These are phyloP conservation scores for Lepidurus apus DNA, from an alignment of 1,140 invertebrate species.

Conservation along the genomic window DNA sequence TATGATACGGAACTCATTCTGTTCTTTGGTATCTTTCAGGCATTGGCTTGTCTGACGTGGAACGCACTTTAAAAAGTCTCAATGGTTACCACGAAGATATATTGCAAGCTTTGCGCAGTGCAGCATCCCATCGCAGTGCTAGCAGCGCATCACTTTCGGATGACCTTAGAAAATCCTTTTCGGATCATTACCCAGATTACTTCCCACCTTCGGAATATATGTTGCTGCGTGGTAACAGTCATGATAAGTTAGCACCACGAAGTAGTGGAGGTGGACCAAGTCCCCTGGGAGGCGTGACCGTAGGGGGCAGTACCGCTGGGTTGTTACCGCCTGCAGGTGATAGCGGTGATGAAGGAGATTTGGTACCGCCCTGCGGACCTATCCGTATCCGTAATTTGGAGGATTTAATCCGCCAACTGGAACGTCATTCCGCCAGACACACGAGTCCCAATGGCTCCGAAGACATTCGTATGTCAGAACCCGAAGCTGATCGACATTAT, in stretches of 20 bases:
- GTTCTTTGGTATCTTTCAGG: conserved; percentile 47
- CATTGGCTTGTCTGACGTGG: conserved; percentile 59
- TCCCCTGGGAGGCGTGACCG: conserved; percentile 41
- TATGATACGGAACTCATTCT: not conserved
- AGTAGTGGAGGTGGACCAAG: conserved; percentile 42
- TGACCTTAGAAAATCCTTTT: conserved; percentile 56
- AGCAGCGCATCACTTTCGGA: conserved; percentile 57
- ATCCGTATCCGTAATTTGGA: conserved; percentile 79
- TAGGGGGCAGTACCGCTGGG: conserved; percentile 5
- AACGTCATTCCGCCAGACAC: conserved; percentile 77
- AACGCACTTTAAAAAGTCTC: conserved; percentile 72
- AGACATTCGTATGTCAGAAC: conserved; percentile 85
- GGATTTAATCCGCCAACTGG: conserved; percentile 81
- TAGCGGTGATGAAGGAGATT: conserved; percentile 40
- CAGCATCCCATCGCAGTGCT: conserved; percentile 50
- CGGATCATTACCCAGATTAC: conserved; percentile 49
- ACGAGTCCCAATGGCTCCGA: conserved; percentile 81
- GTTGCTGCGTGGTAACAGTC: conserved; percentile 37
- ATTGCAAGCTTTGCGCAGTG: conserved; percentile 74
- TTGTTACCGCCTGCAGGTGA: conserved; percentile 54
- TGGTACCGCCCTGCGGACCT: conserved; percentile 43
- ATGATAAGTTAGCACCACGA: conserved; percentile 61
- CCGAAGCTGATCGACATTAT: conserved; percentile 81
- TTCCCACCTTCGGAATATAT: conserved; percentile 34
- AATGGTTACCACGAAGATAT: conserved; percentile 91